Evolutionary conservation across 2,113 vertebrate species (phyloP).

Genomic region (Penelope pileata): DNA sequence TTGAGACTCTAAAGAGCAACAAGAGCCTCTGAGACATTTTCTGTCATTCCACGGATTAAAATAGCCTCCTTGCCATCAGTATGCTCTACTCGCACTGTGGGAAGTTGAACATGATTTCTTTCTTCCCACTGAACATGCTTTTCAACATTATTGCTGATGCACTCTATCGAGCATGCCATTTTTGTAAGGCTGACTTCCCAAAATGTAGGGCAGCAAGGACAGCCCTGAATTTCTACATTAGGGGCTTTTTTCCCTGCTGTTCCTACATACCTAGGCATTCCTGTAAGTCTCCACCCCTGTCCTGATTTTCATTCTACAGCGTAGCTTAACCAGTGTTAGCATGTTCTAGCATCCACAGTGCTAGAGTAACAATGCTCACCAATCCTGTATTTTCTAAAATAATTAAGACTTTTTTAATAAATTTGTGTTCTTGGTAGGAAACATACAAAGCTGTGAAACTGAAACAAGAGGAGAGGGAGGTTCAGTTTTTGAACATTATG

Average conservation of each 20-base stretch:
- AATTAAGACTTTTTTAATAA: neutral
- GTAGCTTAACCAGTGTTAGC: neutral
- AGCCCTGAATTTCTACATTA: neutral
- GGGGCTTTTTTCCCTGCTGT: neutral
- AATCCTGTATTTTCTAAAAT: neutral
- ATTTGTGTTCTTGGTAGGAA: neutral
- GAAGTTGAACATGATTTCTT: neutral
- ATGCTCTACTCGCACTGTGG: fast-evolving
- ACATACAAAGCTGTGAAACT: neutral
- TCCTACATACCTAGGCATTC: neutral
- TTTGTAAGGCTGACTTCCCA: neutral
- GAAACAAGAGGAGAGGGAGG: neutral
- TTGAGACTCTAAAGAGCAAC: neutral
- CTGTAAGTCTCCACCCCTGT: neutral
- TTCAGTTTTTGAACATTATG: neutral
- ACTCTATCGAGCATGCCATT: neutral
- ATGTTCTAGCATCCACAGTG: neutral
- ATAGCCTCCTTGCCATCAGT: neutral
- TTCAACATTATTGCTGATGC: neutral
- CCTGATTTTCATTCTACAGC: neutral
- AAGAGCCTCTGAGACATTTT: neutral
- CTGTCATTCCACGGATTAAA: neutral
- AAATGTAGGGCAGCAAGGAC: neutral
- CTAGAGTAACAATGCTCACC: neutral
- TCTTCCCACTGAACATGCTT: neutral